phyloP scores from a whole-genome alignment of 2,113 vertebrate genomes.

The Nestor notabilis region DNA sequence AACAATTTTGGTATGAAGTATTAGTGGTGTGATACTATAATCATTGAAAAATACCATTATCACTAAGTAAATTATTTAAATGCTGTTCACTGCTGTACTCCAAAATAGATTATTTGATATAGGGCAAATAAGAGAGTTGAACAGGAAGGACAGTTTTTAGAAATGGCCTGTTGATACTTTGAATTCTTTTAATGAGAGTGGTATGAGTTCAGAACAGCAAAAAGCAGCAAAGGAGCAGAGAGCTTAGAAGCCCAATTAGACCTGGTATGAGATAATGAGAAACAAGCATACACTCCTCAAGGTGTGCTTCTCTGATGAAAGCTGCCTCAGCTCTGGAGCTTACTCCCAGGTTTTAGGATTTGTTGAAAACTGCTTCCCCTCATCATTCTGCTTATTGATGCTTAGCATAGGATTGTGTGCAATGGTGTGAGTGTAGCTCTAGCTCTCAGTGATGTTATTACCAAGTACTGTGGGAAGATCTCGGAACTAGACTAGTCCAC shows the following conservation, averaged over 20 bases:
- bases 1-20: neutral
- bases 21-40: neutral
- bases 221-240: neutral
- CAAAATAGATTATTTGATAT: neutral
- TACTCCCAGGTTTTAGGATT: neutral
- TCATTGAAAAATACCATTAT: neutral
- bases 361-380: neutral
- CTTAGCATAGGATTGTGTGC: neutral
- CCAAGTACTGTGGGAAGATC: neutral
- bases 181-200: neutral
- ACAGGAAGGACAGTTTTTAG: neutral
- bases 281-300: neutral
- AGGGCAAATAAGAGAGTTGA: neutral
- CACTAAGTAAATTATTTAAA: neutral
- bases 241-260: neutral
- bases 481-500: neutral
- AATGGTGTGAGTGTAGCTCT: neutral
- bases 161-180: neutral
- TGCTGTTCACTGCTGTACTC: neutral
- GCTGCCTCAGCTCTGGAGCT: neutral
- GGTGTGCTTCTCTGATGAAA: neutral
- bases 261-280: neutral
- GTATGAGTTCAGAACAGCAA: neutral
- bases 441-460: neutral
- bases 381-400: fast-evolving